These are phyloP conservation scores for Phyllostomus discolor DNA, from an alignment of 2,113 vertebrate species.

Conservation along the genomic window DNA sequence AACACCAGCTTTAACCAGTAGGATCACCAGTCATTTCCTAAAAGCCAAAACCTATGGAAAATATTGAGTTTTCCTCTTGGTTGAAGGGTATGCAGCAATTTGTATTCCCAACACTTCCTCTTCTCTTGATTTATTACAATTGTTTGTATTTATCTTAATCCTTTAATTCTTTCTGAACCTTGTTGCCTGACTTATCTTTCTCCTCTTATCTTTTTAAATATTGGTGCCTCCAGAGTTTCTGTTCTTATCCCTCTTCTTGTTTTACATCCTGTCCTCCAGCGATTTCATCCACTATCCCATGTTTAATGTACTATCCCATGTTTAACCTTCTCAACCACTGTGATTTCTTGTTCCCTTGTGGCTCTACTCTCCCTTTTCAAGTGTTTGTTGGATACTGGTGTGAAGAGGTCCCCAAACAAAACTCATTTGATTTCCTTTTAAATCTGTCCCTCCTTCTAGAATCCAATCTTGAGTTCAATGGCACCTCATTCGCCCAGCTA, in stretches of 20 bases:
- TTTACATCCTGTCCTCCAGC: not conserved
- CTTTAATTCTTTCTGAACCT: not conserved
- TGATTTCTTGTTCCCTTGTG: not conserved
- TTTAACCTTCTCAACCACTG: not conserved
- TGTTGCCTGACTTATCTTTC: not conserved
- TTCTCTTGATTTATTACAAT: not conserved
- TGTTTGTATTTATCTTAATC: not conserved
- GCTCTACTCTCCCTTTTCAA: not conserved
- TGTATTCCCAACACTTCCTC: not conserved
- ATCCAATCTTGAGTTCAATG: not conserved
- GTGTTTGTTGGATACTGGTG: not conserved
- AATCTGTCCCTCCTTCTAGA: not conserved
- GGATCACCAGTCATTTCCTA: not conserved
- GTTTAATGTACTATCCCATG: not conserved
- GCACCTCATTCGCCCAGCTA: not conserved
- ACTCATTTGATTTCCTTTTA: not conserved
- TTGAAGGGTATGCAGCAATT: not conserved
- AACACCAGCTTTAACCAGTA: not conserved
- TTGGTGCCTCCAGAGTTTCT: not conserved
- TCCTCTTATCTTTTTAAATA: not conserved
- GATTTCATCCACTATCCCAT: not conserved
- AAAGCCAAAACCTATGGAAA: not conserved
- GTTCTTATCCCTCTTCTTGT: not conserved
- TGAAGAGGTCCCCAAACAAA: not conserved
- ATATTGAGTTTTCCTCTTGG: not conserved